Evolutionary conservation across 2,113 vertebrate species (phyloP).

Genomic region (Gadus chalcogrammus): DNA sequence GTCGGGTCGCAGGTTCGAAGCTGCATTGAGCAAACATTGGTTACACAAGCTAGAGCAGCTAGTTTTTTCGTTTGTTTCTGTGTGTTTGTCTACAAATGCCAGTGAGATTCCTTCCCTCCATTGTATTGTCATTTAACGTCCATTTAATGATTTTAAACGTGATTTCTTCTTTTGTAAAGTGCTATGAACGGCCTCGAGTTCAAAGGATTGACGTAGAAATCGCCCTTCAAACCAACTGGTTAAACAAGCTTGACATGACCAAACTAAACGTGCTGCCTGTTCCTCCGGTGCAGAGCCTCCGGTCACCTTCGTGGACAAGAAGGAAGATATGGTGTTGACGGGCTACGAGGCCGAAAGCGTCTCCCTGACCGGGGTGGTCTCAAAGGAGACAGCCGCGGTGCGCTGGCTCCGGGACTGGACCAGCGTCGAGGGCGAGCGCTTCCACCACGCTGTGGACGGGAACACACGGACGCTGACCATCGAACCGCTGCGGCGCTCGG

Average conservation of each 20-base stretch:
- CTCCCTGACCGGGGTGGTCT: conserved; percentile 75
- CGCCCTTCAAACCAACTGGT: too few relatives aligned
- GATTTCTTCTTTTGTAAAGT: too few relatives aligned
- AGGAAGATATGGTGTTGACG: conserved; percentile 64
- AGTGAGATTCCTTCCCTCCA: too few relatives aligned
- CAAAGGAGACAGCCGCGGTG: conserved; percentile 62
- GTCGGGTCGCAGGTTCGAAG: neutral
- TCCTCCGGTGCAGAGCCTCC: conserved; percentile 61
- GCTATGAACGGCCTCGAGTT: too few relatives aligned
- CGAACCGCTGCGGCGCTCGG: conserved; percentile 65
- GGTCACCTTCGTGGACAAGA: conserved; percentile 75
- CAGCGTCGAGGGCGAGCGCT: conserved; percentile 63
- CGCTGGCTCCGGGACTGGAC: conserved; percentile 79
- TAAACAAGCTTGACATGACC: too few relatives aligned
- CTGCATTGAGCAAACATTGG: too few relatives aligned
- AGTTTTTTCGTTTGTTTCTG: neutral
- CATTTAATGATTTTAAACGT: neutral
- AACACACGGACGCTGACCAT: conserved; percentile 73
- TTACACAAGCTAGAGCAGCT: neutral
- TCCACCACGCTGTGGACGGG: conserved; percentile 66
- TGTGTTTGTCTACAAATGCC: too few relatives aligned
- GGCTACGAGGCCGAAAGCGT: conserved; percentile 77
- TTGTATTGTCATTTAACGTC: neutral
- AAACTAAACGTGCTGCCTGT: neutral
- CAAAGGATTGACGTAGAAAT: too few relatives aligned